A percentile compares a stretch with the other conserved stretches of the same genome.
phyloP scores from a whole-genome alignment of 2,113 vertebrate genomes.

The Phylloscopus trochiloides region DNA sequence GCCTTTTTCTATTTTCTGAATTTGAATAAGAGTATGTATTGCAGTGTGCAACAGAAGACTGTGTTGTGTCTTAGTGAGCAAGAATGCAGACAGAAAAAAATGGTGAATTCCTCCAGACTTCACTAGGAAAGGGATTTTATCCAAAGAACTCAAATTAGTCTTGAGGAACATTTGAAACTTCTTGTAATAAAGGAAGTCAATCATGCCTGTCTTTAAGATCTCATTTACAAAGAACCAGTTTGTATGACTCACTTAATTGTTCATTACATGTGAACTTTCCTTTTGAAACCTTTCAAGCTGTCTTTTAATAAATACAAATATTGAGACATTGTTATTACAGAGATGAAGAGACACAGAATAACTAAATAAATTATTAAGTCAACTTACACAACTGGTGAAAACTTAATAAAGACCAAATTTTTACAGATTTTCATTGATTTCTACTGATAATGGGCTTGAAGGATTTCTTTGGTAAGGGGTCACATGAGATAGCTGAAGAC shows the following conservation, averaged over 20 bases:
- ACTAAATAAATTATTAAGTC: constrained; percentile 65
- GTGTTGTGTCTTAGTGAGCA: not conserved
- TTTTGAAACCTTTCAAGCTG: constrained; percentile 66
- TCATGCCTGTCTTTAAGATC: constrained; percentile 51
- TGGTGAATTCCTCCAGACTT: not conserved
- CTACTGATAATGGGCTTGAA: not conserved
- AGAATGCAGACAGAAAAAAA: not conserved
- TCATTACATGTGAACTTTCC: constrained; percentile 62
- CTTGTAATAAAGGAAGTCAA: constrained; percentile 39
- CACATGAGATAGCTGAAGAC: not conserved
- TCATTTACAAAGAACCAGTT: constrained; percentile 58
- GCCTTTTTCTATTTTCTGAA: not conserved
- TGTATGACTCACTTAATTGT: constrained; percentile 74
- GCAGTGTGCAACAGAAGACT: not conserved
- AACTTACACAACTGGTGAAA: constrained; percentile 54
- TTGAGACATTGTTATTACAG: constrained; percentile 74
- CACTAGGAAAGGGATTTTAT: not conserved
- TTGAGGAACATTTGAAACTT: constrained; percentile 44
- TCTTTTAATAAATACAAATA: constrained; percentile 77
- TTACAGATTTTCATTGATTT: not conserved
- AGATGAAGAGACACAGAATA: constrained; percentile 58
- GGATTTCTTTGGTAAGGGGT: not conserved
- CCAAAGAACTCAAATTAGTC: not conserved
- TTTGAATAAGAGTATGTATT: not conserved
- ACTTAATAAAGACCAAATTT: constrained; percentile 14